Evolutionary conservation across 2,113 vertebrate species (phyloP).

Genomic region (Coturnix japonica): DNA sequence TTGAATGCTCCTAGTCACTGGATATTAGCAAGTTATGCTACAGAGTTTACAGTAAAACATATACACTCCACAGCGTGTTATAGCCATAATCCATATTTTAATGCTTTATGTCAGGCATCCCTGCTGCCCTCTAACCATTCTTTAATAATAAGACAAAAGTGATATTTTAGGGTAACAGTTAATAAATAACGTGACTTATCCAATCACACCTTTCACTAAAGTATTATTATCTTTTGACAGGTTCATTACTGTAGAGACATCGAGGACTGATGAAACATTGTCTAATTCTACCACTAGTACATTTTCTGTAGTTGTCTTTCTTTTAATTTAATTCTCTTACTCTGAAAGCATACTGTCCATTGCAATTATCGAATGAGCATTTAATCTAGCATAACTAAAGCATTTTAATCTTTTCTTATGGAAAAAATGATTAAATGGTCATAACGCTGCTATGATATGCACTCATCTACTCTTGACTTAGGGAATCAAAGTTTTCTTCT

Average conservation of each 20-base stretch:
- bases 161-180: slow-evolving; percentile 90
- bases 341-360: slow-evolving; percentile 86
- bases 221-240: slow-evolving; percentile 92
- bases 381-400: slow-evolving; percentile 82
- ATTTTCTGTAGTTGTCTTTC: slow-evolving; percentile 82
- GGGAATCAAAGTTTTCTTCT: slow-evolving; percentile 71
- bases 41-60: not conserved
- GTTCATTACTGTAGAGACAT: slow-evolving; percentile 88
- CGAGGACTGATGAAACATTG: slow-evolving; percentile 77
- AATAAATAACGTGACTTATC: slow-evolving; percentile 89
- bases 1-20: not conserved
- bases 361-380: slow-evolving; percentile 85
- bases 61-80: slow-evolving; percentile 47
- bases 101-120: slow-evolving; percentile 86
- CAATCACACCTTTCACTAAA: slow-evolving; percentile 86
- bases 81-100: slow-evolving; percentile 74
- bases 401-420: slow-evolving; percentile 84
- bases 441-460: slow-evolving; percentile 70
- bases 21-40: slow-evolving; percentile 32
- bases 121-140: slow-evolving; percentile 77
- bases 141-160: slow-evolving; percentile 85
- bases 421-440: slow-evolving; percentile 81
- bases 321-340: slow-evolving; percentile 88
- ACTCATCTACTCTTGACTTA: slow-evolving; percentile 64
- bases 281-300: slow-evolving; percentile 84